Evolutionary conservation across 2,797 vertebrate species (phyloP).

Genomic region (Darevskia mixta): DNA sequence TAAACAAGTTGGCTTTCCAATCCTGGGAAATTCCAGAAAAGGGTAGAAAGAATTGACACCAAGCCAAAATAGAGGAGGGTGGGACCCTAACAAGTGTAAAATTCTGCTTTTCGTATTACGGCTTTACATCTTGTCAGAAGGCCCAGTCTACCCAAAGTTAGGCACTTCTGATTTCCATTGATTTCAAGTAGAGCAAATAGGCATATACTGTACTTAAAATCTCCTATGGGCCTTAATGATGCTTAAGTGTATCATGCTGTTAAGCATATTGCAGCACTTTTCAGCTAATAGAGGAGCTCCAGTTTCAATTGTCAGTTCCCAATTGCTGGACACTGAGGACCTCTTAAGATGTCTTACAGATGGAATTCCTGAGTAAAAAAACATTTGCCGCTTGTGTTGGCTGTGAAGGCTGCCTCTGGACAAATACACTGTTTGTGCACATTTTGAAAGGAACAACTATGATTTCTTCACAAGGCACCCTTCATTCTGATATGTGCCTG

Average conservation of each 20-base stretch:
- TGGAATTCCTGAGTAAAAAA: background rate
- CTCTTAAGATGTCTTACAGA: background rate
- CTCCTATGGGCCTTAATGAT: background rate
- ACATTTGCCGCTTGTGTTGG: background rate
- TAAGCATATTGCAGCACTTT: background rate
- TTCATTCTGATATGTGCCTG: background rate
- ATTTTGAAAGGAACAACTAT: background rate
- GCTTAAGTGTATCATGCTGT: background rate
- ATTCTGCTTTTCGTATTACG: background rate
- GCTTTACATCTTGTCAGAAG: background rate
- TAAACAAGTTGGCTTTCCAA: background rate
- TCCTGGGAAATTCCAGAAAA: background rate
- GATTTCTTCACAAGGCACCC: background rate
- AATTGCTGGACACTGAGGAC: background rate
- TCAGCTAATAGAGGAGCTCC: background rate
- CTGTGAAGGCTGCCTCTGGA: background rate
- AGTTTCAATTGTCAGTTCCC: background rate
- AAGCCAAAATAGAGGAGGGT: background rate
- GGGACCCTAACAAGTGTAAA: background rate
- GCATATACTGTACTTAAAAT: background rate
- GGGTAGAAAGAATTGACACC: background rate
- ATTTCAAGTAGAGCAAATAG: background rate
- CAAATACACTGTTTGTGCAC: background rate
- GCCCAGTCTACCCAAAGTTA: background rate
- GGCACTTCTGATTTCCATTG: background rate